Evolutionary conservation across 2,113 vertebrate genomes (phyloP).

Genomic region (Lagenorhynchus albirostris): DNA sequence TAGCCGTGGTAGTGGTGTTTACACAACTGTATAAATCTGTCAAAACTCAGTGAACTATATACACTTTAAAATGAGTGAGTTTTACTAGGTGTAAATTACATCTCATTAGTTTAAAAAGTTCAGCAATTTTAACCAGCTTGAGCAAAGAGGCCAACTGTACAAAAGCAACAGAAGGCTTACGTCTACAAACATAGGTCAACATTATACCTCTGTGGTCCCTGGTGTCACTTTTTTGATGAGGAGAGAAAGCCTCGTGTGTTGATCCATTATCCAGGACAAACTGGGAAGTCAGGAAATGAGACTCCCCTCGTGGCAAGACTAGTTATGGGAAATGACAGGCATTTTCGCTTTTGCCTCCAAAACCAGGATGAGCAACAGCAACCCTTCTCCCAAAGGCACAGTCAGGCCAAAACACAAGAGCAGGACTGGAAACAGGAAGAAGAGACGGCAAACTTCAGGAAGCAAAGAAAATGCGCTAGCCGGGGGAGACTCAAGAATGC

Average conservation of each 20-base stretch:
- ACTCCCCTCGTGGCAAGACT: background rate
- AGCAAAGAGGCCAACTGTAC: background rate
- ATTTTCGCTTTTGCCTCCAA: background rate
- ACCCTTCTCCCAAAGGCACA: background rate
- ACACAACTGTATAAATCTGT: background rate
- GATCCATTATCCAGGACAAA: background rate
- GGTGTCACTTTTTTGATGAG: too few relatives aligned
- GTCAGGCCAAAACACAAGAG: background rate
- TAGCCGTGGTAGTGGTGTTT: background rate
- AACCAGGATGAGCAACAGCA: too few relatives aligned
- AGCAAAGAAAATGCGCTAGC: background rate
- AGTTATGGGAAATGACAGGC: fast-evolving
- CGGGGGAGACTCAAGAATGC: fast-evolving
- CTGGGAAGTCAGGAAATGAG: background rate
- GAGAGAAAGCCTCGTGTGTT: background rate
- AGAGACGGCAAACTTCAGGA: fast-evolving
- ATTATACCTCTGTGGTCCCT: fast-evolving
- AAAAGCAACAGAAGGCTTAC: background rate
- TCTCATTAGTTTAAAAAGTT: background rate
- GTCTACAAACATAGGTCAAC: fast-evolving
- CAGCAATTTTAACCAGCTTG: background rate
- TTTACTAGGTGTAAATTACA: background rate
- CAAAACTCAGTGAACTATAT: background rate
- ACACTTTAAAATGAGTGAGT: background rate
- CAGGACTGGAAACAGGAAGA: background rate